Conservation (phyloP, 2,797 vertebrate genomes). For the Lophotriccus pileatus region DNA sequence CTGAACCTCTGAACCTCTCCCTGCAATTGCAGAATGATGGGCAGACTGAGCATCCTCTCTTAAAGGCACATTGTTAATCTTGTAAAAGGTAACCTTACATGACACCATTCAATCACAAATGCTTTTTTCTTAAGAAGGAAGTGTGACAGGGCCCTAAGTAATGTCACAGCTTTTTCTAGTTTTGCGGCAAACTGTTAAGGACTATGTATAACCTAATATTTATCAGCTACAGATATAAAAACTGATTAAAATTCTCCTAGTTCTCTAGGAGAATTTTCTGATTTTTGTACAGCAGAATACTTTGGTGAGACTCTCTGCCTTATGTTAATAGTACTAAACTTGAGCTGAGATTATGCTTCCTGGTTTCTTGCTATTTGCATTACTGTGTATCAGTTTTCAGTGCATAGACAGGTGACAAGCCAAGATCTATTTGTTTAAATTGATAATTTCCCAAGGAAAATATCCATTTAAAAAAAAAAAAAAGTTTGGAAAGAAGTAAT, state of each 20-base stretch:
- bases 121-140: not conserved
- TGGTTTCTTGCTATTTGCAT: not conserved
- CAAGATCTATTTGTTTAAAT: not conserved
- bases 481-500: not conserved
- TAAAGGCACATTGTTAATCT: not conserved
- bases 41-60: not conserved
- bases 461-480: no score
- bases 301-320: not conserved
- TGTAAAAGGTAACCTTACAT: not conserved
- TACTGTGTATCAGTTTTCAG: not conserved
- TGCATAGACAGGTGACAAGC: not conserved
- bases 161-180: not conserved
- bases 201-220: not conserved
- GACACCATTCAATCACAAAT: not conserved
- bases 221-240: not conserved
- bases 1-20: not conserved
- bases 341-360: not conserved
- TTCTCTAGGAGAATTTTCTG: not conserved
- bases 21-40: not conserved
- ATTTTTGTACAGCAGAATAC: not conserved
- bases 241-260: not conserved
- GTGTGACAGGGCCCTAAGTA: not conserved
- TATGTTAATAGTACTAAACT: not conserved
- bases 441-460: not conserved
- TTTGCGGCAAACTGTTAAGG: rapidly evolving